Percentiles rank a stretch among this genome's conserved stretches.
Conservation (phyloP, 2,888 invertebrate species). For the Creontiades dilutus region DNA sequence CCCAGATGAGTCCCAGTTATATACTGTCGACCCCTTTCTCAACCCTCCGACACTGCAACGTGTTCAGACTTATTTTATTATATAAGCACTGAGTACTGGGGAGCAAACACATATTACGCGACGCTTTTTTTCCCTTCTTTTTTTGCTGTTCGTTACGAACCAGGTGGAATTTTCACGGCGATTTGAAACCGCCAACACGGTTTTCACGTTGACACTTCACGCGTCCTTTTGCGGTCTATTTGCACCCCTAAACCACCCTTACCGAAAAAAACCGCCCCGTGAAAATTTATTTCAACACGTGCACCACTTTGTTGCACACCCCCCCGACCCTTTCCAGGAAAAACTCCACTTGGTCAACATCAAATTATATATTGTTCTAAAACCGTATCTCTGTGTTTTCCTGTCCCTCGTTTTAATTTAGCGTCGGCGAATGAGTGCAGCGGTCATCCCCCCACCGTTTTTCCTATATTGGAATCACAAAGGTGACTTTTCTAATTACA, state of each 20-base stretch:
- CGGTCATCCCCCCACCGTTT: slow-evolving; percentile 37
- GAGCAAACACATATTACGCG: slow-evolving; percentile 11
- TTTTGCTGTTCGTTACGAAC: not conserved
- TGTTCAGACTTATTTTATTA: slow-evolving; percentile 40
- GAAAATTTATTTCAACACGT: slow-evolving; percentile 58
- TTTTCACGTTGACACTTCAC: slow-evolving; percentile 40
- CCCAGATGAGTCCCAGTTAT: not conserved
- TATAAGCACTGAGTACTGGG: slow-evolving; percentile 24
- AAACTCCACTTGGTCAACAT: slow-evolving; percentile 66
- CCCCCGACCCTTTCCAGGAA: not conserved
- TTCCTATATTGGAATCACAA: slow-evolving; percentile 65
- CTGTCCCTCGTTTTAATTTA: slow-evolving; percentile 48
- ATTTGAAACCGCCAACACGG: slow-evolving; percentile 21
- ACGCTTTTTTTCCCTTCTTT: not conserved
- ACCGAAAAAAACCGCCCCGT: not conserved
- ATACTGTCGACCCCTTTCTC: not conserved
- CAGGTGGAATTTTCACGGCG: slow-evolving; percentile 48
- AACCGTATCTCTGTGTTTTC: slow-evolving; percentile 29
- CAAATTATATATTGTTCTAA: slow-evolving; percentile 67
- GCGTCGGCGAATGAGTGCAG: slow-evolving; percentile 49
- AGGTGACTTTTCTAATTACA: slow-evolving; percentile 67
- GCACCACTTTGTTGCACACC: slow-evolving; percentile 21
- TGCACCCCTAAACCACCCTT: slow-evolving; percentile 19
- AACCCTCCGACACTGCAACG: slow-evolving; percentile 1
- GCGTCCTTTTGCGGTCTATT: slow-evolving; percentile 58